Percentiles rank a stretch among this genome's conserved stretches.
Evolutionary conservation across 1,140 invertebrate species (phyloP).

Genomic region (Bactericera cockerelli): DNA sequence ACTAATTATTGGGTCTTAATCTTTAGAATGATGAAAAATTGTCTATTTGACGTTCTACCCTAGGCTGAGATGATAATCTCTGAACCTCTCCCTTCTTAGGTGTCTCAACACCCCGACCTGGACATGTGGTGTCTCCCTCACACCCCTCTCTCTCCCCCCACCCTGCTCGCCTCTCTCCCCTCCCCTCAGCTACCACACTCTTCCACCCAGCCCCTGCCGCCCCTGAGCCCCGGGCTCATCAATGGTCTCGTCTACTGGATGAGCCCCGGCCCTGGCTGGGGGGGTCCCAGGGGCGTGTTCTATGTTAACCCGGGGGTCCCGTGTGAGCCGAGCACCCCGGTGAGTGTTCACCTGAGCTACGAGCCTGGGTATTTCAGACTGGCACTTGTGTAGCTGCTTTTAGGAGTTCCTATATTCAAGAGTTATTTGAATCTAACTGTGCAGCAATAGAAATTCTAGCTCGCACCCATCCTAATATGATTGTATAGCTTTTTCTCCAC

Average conservation of each 20-base stretch:
- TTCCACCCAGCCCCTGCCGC: background rate
- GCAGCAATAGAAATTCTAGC: no score
- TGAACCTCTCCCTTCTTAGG: no score
- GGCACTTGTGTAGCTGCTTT: background rate
- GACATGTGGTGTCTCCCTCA: background rate
- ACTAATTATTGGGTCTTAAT: no score
- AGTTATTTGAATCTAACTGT: no score
- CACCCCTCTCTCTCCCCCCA: background rate
- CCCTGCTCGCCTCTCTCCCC: background rate
- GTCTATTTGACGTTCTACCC: no score
- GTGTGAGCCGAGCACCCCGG: background rate
- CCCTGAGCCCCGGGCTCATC: background rate
- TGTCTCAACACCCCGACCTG: background rate
- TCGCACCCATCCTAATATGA: no score
- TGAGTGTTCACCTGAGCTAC: background rate
- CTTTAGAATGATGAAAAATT: no score
- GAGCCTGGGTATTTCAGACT: background rate
- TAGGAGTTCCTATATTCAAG: no score
- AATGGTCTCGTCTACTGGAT: background rate
- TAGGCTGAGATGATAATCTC: no score
- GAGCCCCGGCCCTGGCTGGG: background rate
- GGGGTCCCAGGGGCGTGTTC: background rate
- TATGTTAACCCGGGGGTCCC: background rate
- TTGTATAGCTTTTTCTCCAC: no score
- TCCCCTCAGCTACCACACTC: background rate